A percentile compares a stretch with the other conserved stretches of the same genome.
phyloP scores from a whole-genome alignment of 2,888 invertebrate genomes.

The Eilema sororculum region DNA sequence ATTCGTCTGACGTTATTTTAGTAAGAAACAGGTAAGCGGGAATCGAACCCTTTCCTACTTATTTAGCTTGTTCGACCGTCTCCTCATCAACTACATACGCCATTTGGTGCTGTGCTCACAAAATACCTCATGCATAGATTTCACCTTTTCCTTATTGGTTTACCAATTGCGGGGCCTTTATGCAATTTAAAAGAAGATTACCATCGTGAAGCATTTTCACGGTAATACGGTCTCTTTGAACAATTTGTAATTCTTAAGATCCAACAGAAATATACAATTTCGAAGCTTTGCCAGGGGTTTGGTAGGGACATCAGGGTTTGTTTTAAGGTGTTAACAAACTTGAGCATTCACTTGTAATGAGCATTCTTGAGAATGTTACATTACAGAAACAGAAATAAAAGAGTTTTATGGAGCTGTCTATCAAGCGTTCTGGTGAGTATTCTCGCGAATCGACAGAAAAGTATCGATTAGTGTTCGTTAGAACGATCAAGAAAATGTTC shows the following conservation, averaged over 20 bases:
- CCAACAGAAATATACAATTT: neutral
- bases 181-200: conserved; percentile 4
- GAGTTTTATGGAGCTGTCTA: too few relatives aligned
- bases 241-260: neutral
- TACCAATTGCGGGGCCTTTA: neutral
- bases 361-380: too few relatives aligned
- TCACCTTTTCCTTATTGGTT: neutral
- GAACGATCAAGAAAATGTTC: too few relatives aligned
- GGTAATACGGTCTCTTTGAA: neutral
- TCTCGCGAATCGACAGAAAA: too few relatives aligned
- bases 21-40: too few relatives aligned
- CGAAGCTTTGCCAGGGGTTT: neutral
- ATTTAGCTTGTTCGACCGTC: too few relatives aligned
- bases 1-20: too few relatives aligned
- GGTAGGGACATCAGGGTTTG: neutral
- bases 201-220: neutral
- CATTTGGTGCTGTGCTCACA: neutral
- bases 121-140: conserved; percentile 1
- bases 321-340: neutral
- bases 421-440: too few relatives aligned
- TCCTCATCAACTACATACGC: neutral
- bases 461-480: too few relatives aligned
- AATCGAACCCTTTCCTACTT: too few relatives aligned
- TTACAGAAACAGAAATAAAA: too few relatives aligned
- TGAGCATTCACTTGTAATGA: too few relatives aligned